A percentile compares a stretch with the other conserved stretches of the same genome.
Evolutionary conservation across 2,113 vertebrate genomes (phyloP).

Genomic region (pig (Sus scrofa)): DNA sequence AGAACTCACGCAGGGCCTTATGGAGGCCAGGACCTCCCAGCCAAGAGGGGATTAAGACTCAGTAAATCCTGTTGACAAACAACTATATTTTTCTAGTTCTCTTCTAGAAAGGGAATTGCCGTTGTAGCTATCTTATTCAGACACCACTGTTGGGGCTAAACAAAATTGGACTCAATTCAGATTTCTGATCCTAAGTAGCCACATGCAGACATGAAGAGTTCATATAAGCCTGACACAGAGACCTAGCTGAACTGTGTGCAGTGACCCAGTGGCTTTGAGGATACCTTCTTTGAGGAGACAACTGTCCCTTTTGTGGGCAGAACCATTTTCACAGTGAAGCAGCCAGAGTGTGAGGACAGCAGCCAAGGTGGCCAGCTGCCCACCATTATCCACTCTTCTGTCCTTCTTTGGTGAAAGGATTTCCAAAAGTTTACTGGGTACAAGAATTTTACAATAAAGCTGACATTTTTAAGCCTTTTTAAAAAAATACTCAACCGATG

Average conservation of each 20-base stretch:
- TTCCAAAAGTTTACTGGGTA: neutral
- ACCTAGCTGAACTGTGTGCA: neutral
- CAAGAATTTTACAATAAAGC: neutral
- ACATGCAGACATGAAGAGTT: neutral
- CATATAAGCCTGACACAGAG: accelerated
- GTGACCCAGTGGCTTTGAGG: neutral
- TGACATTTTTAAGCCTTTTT: neutral
- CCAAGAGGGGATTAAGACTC: neutral
- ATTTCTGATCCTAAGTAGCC: neutral
- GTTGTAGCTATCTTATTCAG: neutral
- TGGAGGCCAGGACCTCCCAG: neutral
- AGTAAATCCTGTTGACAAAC: neutral
- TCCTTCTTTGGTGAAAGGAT: neutral
- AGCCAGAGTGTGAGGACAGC: neutral
- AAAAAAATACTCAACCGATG: neutral
- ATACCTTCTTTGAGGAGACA: neutral
- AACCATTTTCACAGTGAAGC: no score
- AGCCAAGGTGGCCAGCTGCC: neutral
- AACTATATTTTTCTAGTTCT: neutral
- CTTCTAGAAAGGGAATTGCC: neutral
- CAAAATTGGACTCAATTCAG: neutral
- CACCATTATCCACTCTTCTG: neutral
- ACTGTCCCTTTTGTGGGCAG: neutral
- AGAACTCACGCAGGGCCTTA: no score
- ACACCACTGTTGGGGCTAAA: neutral